Evolutionary conservation across 2,888 invertebrate genomes (phyloP), one percentile per base, ranked within the genome.

Genomic region (Cecidostiba fungosa): DNA sequence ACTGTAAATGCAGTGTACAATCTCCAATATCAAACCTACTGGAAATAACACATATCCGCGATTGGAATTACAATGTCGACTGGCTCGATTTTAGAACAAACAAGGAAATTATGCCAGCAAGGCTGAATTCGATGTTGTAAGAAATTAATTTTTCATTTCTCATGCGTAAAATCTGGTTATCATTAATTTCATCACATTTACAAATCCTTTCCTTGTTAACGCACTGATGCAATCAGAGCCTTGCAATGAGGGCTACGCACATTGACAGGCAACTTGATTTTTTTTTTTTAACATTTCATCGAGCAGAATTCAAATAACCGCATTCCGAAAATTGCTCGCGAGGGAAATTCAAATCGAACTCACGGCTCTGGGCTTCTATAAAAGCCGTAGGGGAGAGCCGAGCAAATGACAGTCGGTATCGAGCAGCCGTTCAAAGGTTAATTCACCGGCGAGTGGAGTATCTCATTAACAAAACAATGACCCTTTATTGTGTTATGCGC

Each of bases 391-490:
- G 59, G 19, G 0, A n/a, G 23, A 59, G 10, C 19, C 70, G n/a
- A 70, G 19, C n/a, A 19, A n/a, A 1, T 10, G 36, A 6, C 70
- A 70, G 19, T 36, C 36, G 23, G 59, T 8, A 62, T 23, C 16
- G 70, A 32, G 39, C 59, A 78, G n/a, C 82, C 82, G 85, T 82
- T 82, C 80, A 88, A 88, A 88, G 88, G 88, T 88, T 70, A 88
- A 88, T 87, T 85, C 73, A 81, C 80, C 79, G 69, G 19, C 80
- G 77, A 79, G 85, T 82, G 77, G 70, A 73, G 82, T 70, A 86
- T 87, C 85, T 85, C 77, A 86, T 88, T 85, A 87, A 86, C 85
- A 78, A 88, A 87, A 87, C 88, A 82, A 87, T 88, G 88, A 88
- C 86, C 86, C 83, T 74, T 76, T 36, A 50, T 76, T 76, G 66